Percentiles rank a stretch among this genome's conserved stretches.
Evolutionary conservation across 2,888 invertebrate genomes (phyloP).

Genomic region (Embidobia sp.): DNA sequence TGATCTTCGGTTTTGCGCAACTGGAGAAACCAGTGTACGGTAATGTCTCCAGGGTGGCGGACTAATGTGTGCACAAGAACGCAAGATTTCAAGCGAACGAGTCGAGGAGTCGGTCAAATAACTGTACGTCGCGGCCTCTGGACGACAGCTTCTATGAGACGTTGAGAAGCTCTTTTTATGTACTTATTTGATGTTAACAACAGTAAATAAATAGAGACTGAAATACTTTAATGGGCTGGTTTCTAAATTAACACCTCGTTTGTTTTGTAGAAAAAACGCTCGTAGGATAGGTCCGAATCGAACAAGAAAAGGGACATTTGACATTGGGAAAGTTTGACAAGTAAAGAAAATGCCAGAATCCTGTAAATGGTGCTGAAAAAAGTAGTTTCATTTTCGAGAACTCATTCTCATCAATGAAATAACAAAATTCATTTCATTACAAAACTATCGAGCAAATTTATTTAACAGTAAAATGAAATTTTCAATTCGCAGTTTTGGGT

Average conservation of each 20-base stretch:
- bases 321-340: too few species aligned
- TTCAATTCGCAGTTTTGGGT: too few species aligned
- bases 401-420: too few species aligned
- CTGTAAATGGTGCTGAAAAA: too few species aligned
- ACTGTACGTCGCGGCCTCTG: slow-evolving; percentile 80
- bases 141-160: slow-evolving; percentile 76
- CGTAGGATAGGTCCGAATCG: too few species aligned
- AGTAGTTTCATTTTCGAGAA: too few species aligned
- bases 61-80: slow-evolving; percentile 41
- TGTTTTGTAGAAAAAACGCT: too few species aligned
- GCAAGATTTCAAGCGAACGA: slow-evolving; percentile 53
- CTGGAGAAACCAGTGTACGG: slow-evolving; percentile 55
- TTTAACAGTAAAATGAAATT: too few species aligned
- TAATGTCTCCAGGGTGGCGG: slow-evolving; percentile 43
- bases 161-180: slow-evolving; percentile 41
- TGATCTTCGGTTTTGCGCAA: slow-evolving; percentile 35
- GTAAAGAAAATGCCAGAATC: too few species aligned
- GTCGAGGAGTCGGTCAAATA: slow-evolving; percentile 80
- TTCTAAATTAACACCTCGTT: slow-evolving; percentile 23
- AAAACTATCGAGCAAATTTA: too few species aligned
- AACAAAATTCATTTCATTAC: too few species aligned
- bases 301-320: too few species aligned
- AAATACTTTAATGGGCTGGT: slow-evolving; percentile 12
- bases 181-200: slow-evolving; percentile 36
- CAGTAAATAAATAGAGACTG: slow-evolving; percentile 23